Base-by-base conservation (phyloP, 2,797 vertebrate species). In the Novumbra hubbsi region DNA sequence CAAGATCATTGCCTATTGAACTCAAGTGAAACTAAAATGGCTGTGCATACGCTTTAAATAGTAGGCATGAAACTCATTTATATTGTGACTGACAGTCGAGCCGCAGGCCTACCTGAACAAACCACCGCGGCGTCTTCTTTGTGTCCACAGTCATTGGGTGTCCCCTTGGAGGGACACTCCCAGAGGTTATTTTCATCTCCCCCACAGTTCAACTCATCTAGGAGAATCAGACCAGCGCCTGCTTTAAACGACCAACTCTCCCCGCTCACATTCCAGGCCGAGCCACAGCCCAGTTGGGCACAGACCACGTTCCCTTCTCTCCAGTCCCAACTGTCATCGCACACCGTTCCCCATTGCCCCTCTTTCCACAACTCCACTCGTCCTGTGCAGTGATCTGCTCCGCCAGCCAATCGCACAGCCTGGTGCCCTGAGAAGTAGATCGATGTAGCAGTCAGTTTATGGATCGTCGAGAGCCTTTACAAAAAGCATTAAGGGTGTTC, bases 51-150 rank as follows among this genome's bases (percentile, higher is more conserved):
- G 2, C 41, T 21, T 21, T 24, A 21, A 57, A 24, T 21, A 57
- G n/a, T 57, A 24, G 21, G 21, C 21, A 57, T 57, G 8, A 4
- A 11, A 57, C 4, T 65, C 3, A 66, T 11, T n/a, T 66, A 34
- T 16, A 38, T 66, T 41, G 17, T 30, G 64, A 32, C 28, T 7
- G 30, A 30, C 27, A 19, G 5, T 38, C 6, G 3, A 60, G n/a
- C 55, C 12, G 11, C 55, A 24, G 21, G 21, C 55, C n/a, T 84
- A 88, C 87, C 87, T 86, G 84, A 83, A 73, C 87, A 88, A 34
- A 88, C 71, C 66, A 88, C 73, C 21, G 76, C 80, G 34, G 76
- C 83, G 30, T 87, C 85, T 57, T 88, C 83, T 45, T 85, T 88
- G 66, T 87, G 87, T 72, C 85, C 84, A 32, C 87, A 88, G 70